A percentile compares a stretch with the other conserved stretches of the same genome.
phyloP scores from a whole-genome alignment of 2,888 invertebrate species.

The Dexiosoma caninum region DNA sequence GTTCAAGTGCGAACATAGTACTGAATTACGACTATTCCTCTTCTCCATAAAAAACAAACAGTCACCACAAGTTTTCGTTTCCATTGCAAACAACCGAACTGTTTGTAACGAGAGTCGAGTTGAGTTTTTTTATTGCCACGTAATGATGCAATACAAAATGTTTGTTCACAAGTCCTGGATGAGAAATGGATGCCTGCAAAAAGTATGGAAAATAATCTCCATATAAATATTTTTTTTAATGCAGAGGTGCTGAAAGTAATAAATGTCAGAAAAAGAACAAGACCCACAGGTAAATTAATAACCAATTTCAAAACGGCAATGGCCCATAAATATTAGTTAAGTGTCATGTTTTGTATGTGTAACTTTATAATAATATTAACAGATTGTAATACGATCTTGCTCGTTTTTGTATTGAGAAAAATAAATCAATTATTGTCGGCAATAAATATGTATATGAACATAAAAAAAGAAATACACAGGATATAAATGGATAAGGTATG shows the following conservation, averaged over 20 bases:
- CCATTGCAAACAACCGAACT: not conserved
- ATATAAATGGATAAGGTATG: too few species aligned
- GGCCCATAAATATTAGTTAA: conserved; percentile 33
- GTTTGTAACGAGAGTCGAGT: not conserved
- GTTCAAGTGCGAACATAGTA: not conserved
- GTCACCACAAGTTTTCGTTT: not conserved
- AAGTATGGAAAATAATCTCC: conserved; percentile 6
- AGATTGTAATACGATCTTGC: not conserved
- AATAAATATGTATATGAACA: too few species aligned
- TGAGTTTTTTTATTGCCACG: not conserved
- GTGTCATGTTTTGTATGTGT: conserved; percentile 29
- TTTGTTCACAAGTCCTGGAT: not conserved
- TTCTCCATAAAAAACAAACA: not conserved
- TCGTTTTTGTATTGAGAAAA: not conserved
- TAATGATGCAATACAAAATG: too few species aligned
- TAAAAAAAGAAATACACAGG: too few species aligned
- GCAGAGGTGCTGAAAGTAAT: not conserved
- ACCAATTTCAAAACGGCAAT: conserved; percentile 22
- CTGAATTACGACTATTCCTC: not conserved
- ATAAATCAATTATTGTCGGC: not conserved
- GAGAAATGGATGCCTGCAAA: not conserved
- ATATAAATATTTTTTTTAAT: too few species aligned
- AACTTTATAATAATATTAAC: conserved; percentile 22
- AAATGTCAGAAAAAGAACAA: not conserved
- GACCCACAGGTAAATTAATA: conserved; percentile 29